Percentiles rank a stretch among this genome's conserved stretches.
phyloP scores from a whole-genome alignment of 2,113 vertebrate species.

The Sebastes fasciatus region DNA sequence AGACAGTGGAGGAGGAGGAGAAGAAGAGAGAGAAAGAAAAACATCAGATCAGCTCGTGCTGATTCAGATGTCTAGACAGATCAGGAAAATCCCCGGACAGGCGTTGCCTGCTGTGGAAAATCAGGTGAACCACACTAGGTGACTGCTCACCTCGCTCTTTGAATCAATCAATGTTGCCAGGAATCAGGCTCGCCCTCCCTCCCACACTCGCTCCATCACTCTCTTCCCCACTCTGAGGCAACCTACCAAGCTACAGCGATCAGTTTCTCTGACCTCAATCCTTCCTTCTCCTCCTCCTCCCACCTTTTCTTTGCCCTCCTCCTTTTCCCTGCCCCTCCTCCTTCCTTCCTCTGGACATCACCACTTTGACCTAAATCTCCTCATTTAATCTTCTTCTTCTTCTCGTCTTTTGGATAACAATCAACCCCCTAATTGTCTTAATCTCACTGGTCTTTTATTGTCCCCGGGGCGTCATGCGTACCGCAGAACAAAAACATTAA shows the following conservation, averaged over 20 bases:
- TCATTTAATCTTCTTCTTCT: slow-evolving; percentile 80
- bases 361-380: slow-evolving; percentile 85
- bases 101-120: slow-evolving; percentile 35
- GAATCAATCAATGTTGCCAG: slow-evolving; percentile 10
- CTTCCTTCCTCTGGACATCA: slow-evolving; percentile 58
- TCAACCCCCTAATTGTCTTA: slow-evolving; percentile 84
- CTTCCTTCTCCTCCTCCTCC: slow-evolving; percentile 47
- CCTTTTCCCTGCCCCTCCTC: slow-evolving; percentile 34
- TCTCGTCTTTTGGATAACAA: slow-evolving; percentile 78
- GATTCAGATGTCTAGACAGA: slow-evolving; percentile 77
- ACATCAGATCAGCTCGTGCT: slow-evolving; percentile 25
- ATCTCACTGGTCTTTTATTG: slow-evolving; percentile 81
- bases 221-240: slow-evolving; percentile 45
- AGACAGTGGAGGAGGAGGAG: slow-evolving; percentile 19
- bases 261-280: slow-evolving; percentile 81
- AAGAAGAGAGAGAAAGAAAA: slow-evolving; percentile 16
- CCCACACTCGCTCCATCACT: slow-evolving; percentile 47
- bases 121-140: slow-evolving; percentile 57
- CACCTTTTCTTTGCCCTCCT: slow-evolving; percentile 39
- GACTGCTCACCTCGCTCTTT: not conserved
- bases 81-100: slow-evolving; percentile 60
- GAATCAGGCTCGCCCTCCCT: slow-evolving; percentile 30
- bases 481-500: slow-evolving; percentile 67
- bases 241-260: slow-evolving; percentile 44
- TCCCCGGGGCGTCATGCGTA: slow-evolving; percentile 30